A percentile compares a stretch with the other conserved stretches of the same genome.
Conservation (phyloP, 1,140 invertebrate genomes). For the Anastrepha obliqua region DNA sequence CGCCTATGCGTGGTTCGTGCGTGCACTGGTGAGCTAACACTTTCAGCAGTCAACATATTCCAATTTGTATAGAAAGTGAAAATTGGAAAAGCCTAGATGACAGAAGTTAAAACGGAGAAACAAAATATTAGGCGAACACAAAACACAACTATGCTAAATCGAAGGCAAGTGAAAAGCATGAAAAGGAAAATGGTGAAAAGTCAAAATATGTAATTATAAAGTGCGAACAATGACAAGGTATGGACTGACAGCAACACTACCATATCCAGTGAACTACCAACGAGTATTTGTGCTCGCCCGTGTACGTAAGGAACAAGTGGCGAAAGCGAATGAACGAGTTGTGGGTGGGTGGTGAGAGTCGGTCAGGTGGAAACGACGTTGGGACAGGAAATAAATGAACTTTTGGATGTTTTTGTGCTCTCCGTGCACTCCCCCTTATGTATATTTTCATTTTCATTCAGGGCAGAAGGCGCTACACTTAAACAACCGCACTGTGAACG, state of each 20-base stretch:
- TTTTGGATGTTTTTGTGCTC: neutral
- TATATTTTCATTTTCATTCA: slow-evolving; percentile 44
- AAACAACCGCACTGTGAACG: slow-evolving; percentile 3
- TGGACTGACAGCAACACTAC: neutral
- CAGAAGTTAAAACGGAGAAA: neutral
- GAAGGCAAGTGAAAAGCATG: neutral
- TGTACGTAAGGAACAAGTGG: neutral
- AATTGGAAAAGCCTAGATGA: slow-evolving; percentile 2
- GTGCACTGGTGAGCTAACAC: neutral
- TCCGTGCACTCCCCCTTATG: neutral
- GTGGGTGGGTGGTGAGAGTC: slow-evolving; percentile 31
- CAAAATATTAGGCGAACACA: neutral
- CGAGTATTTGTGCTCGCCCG: neutral
- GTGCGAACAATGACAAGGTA: neutral
- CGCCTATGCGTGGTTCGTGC: too few relatives aligned
- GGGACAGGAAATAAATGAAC: slow-evolving; percentile 5
- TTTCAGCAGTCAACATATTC: neutral
- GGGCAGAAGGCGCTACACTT: neutral
- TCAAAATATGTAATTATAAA: neutral
- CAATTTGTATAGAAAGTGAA: neutral
- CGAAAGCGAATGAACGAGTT: slow-evolving; percentile 10
- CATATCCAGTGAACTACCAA: neutral
- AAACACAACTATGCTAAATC: neutral
- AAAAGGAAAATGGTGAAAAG: neutral
- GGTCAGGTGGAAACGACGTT: neutral